Base-by-base conservation (phyloP, 1,140 invertebrate species). In the Papilio aristodemus region DNA sequence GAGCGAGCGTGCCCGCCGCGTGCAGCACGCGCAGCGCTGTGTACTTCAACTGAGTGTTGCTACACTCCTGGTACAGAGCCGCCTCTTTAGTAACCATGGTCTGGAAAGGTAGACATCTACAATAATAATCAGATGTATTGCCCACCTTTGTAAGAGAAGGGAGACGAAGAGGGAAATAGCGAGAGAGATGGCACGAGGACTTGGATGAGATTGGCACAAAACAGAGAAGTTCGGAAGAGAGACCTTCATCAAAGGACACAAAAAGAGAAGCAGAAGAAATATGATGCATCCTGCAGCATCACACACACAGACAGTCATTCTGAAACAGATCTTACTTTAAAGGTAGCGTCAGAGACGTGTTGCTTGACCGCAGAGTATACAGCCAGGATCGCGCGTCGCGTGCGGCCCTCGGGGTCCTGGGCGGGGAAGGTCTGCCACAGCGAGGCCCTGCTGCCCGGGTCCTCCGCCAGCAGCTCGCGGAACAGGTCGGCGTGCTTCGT, bases 401-500 rank as follows among this genome's bases (percentile, higher is more conserved):
- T 19, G 27, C 14, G 14, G 7, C 36, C 27, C 14, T 19, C 1
- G 11, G 36, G 7, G 59, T 36, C 66, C 2, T 32, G 9, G 14
- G 17, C 17, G 1, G 50, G 14, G 11, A 46, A 14, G 7, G 57
- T 9, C 1, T 19, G 10, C 76, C 76, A 79, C 38, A 76, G 13
- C 5, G 46, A 41, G 1, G 6, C 2, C 0, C 76, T 70, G 3
- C 72, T 13, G 3, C 14, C 14, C 2, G 5, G 8, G 10, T 74
- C 75, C 6, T 10, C 32, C 0, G 70, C 46, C 2, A 82, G 7
- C 7, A 69, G 57, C 69, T 79, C 77, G 14, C 62, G 71, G 73
- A 84, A 84, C 10, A 84, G 64, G 13, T 14, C 32, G 0, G 78
- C 75, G 50, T 82, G 70, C 6, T 70, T 50, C 14, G 70, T 54